Conservation (phyloP, 2,888 invertebrate species). For the Apoda limacodes region DNA sequence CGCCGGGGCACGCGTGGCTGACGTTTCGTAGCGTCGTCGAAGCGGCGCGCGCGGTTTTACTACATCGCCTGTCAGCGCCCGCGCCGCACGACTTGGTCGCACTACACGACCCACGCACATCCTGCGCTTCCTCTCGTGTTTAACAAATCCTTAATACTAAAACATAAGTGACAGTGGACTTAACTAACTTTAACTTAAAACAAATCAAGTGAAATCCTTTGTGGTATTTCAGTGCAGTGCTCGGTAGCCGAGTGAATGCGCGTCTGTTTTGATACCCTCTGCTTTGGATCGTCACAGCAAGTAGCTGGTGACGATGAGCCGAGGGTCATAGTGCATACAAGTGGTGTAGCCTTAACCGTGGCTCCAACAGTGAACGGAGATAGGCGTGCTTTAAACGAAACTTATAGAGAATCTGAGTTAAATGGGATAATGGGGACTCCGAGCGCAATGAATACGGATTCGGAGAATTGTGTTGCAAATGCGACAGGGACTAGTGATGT, state of each 20-base stretch:
- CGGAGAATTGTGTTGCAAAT: conserved; percentile 68
- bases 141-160: conserved; percentile 26
- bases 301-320: conserved; percentile 82
- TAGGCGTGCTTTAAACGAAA: conserved; percentile 60
- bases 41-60: conserved; percentile 49
- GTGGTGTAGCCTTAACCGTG: conserved; percentile 62
- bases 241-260: conserved; percentile 83
- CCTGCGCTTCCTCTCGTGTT: conserved; percentile 39
- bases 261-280: conserved; percentile 90
- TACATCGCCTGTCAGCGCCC: conserved; percentile 50
- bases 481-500: conserved; percentile 62
- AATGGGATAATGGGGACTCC: conserved; percentile 67
- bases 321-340: conserved; percentile 62
- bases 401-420: conserved; percentile 54
- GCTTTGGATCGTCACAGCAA: conserved; percentile 90
- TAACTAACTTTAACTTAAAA: conserved; percentile 24
- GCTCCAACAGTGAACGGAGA: conserved; percentile 64
- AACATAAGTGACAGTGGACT: conserved; percentile 32
- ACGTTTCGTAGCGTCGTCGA: conserved; percentile 37
- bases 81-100: conserved; percentile 57
- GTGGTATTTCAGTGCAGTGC: conserved; percentile 53
- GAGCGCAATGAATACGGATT: conserved; percentile 70
- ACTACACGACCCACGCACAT: conserved; percentile 36
- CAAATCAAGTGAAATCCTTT: conserved; percentile 45
- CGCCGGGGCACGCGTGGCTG: conserved; percentile 58